These are phyloP conservation scores for Pissodes strobi DNA, from an alignment of 1,140 invertebrate genomes.

Conservation along the genomic window DNA sequence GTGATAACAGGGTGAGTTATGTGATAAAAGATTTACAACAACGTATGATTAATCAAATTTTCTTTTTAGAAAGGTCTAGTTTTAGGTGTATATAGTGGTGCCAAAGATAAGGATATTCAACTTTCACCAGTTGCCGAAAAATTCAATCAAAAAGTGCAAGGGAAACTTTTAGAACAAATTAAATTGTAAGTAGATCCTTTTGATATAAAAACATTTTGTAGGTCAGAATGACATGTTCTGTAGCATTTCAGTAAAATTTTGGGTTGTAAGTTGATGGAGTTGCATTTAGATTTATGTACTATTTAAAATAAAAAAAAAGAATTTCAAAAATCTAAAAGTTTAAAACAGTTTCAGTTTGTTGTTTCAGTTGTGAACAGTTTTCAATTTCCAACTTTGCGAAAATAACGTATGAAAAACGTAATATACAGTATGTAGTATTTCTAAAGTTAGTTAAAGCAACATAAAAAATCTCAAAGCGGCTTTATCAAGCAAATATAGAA, in stretches of 20 bases:
- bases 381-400: too few relatives aligned
- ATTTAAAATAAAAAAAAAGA: too few relatives aligned
- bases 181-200: slow-evolving; percentile 60
- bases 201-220: neutral
- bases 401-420: too few relatives aligned
- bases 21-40: neutral
- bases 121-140: slow-evolving; percentile 60
- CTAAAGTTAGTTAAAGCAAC: too few relatives aligned
- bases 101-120: slow-evolving; percentile 55
- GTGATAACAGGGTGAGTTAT: slow-evolving; percentile 25
- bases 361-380: too few relatives aligned
- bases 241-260: slow-evolving; percentile 4
- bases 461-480: too few relatives aligned
- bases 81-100: slow-evolving; percentile 61
- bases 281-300: too few relatives aligned
- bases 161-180: slow-evolving; percentile 59
- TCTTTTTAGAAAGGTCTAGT: slow-evolving; percentile 60
- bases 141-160: slow-evolving; percentile 58
- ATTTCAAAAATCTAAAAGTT: too few relatives aligned
- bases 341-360: too few relatives aligned
- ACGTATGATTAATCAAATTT: neutral
- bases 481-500: too few relatives aligned
- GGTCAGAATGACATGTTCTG: neutral
- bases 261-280: too few relatives aligned
- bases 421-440: too few relatives aligned